These are phyloP conservation scores for Agonum fuliginosum DNA, from an alignment of 2,888 invertebrate species.

Conservation along the genomic window DNA sequence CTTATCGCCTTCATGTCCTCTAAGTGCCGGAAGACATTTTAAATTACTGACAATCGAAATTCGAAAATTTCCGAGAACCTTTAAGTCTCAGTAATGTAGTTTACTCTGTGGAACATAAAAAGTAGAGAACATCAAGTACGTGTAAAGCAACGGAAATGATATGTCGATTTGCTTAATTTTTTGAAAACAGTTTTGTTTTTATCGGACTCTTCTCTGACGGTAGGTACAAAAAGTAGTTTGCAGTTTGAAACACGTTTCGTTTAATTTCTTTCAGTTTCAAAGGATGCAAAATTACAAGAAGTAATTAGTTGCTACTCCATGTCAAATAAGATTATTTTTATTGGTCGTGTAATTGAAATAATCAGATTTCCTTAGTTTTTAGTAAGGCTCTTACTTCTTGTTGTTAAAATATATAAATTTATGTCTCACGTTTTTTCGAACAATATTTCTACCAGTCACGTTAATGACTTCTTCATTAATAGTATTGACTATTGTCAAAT, in stretches of 20 bases:
- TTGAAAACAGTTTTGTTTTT: constrained; percentile 17
- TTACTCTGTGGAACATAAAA: not conserved
- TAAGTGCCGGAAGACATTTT: constrained; percentile 52
- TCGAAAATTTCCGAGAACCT: constrained; percentile 30
- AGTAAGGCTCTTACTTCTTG: not conserved
- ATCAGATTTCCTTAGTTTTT: not conserved
- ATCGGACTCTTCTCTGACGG: not conserved
- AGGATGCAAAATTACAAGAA: constrained; percentile 33
- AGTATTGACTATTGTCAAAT: too few relatives aligned
- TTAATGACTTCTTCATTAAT: too few relatives aligned
- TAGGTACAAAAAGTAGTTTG: constrained; percentile 19
- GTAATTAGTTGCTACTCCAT: constrained; percentile 24
- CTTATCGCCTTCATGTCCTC: constrained; percentile 47
- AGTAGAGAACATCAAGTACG: not conserved
- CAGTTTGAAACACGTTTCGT: constrained; percentile 26
- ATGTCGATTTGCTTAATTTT: constrained; percentile 38
- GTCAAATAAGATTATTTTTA: constrained; percentile 42
- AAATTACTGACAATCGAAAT: constrained; percentile 26
- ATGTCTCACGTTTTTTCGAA: too few relatives aligned
- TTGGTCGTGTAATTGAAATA: constrained; percentile 26
- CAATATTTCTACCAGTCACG: too few relatives aligned
- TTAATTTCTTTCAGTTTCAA: constrained; percentile 30
- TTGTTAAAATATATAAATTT: too few relatives aligned
- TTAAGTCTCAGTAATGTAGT: not conserved
- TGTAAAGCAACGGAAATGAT: constrained; percentile 18